phyloP scores from a whole-genome alignment of 2,888 invertebrate species.

The Anorthoa munda region DNA sequence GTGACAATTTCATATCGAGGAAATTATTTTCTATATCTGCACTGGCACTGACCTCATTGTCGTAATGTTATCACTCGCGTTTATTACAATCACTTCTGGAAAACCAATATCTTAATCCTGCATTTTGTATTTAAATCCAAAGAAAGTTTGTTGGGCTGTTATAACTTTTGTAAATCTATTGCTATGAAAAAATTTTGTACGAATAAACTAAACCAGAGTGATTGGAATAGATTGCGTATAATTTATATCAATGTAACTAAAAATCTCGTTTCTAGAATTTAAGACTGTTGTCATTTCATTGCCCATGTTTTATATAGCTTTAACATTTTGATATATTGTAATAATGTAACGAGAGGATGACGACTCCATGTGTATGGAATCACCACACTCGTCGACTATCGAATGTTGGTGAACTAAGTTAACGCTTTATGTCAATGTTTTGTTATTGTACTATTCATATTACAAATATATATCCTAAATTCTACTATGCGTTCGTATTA shows the following conservation, averaged over 20 bases:
- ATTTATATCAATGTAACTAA: constrained; percentile 67
- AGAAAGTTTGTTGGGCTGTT: constrained; percentile 39
- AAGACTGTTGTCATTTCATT: constrained; percentile 85
- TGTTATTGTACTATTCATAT: constrained; percentile 89
- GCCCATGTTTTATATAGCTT: constrained; percentile 88
- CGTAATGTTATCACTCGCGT: constrained; percentile 62
- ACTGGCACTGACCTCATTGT: constrained; percentile 70
- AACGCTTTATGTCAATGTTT: constrained; percentile 88
- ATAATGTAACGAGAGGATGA: constrained; percentile 73
- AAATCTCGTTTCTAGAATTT: constrained; percentile 75
- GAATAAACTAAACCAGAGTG: constrained; percentile 37
- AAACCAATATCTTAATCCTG: constrained; percentile 14
- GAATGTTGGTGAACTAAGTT: constrained; percentile 88
- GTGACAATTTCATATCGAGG: constrained; percentile 76
- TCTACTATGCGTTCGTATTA: constrained; percentile 90
- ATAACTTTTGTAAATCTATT: constrained; percentile 30
- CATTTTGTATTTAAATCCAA: constrained; percentile 37
- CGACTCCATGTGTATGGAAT: constrained; percentile 60
- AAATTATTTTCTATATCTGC: constrained; percentile 72
- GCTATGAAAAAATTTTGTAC: constrained; percentile 21
- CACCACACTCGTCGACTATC: constrained; percentile 85
- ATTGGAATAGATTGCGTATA: constrained; percentile 59
- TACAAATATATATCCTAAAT: constrained; percentile 90
- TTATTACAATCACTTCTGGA: constrained; percentile 55
- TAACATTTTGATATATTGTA: constrained; percentile 85